Conservation (phyloP, 2,888 invertebrate genomes). For the Aphodius sticticus region DNA sequence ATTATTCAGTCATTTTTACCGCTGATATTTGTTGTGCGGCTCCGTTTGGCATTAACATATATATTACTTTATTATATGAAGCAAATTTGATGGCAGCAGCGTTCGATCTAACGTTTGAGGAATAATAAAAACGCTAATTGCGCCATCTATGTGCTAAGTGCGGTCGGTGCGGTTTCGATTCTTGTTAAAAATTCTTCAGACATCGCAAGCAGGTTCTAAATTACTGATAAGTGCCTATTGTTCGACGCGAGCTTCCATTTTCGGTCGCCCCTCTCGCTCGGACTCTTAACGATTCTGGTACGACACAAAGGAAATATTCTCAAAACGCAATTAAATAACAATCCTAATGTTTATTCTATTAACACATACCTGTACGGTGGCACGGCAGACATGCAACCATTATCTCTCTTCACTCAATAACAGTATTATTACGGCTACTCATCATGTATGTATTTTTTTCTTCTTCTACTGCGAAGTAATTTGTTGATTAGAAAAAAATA, state of each 20-base stretch:
- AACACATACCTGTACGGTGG: neutral
- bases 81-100: conserved; percentile 18
- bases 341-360: neutral
- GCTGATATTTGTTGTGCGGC: neutral
- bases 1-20: conserved; percentile 11
- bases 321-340: neutral
- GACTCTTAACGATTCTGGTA: neutral
- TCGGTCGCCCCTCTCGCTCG: neutral
- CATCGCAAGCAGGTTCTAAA: conserved; percentile 20
- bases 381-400: neutral
- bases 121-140: conserved; percentile 18
- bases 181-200: conserved; percentile 25
- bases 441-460: too few species aligned
- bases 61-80: conserved; percentile 25
- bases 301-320: neutral
- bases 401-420: too few species aligned
- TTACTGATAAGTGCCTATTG: conserved; percentile 24
- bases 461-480: too few species aligned
- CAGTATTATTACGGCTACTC: too few species aligned
- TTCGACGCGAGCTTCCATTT: conserved; percentile 5
- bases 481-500: too few species aligned
- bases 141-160: conserved; percentile 26
- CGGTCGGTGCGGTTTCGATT: conserved; percentile 25
- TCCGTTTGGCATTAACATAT: conserved; percentile 6
- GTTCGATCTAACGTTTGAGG: conserved; percentile 5